These are phyloP conservation scores for Rhynchotus rufescens DNA, from an alignment of 2,797 vertebrate genomes.

Conservation along the genomic window DNA sequence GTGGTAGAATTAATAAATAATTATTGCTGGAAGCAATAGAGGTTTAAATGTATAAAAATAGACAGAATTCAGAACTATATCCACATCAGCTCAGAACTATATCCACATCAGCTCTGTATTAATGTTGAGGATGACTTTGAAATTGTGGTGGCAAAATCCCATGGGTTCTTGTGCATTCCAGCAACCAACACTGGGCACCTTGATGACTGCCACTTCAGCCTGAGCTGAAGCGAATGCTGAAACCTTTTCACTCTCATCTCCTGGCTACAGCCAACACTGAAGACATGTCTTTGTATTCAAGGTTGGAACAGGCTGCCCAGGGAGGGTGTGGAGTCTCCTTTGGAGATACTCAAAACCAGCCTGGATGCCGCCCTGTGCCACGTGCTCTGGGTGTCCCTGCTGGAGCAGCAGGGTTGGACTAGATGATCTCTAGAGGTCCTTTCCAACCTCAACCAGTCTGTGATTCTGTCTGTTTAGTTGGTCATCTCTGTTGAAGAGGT, in stretches of 20 bases:
- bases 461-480: not conserved
- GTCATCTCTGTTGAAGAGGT: not conserved
- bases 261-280: not conserved
- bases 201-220: not conserved
- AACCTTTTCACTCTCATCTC: constrained; percentile 26
- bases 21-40: constrained; percentile 38
- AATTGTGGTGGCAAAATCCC: constrained; percentile 13
- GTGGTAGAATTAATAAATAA: constrained; percentile 56
- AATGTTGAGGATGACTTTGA: not conserved
- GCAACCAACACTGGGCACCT: not conserved
- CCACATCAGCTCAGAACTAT: not conserved
- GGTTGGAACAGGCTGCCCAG: not conserved
- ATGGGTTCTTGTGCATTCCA: not conserved
- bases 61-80: constrained; percentile 19
- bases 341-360: too few relatives aligned
- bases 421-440: too few relatives aligned
- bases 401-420: too few relatives aligned
- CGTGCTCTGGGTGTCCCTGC: too few relatives aligned
- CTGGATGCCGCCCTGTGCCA: too few relatives aligned
- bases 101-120: not conserved
- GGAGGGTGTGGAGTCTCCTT: too few relatives aligned
- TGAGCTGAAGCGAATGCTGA: not conserved
- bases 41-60: constrained; percentile 2
- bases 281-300: constrained; percentile 20
- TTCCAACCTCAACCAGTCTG: too few relatives aligned